Evolutionary conservation across 2,797 vertebrate species (phyloP).

Genomic region (Chrosomus eos): DNA sequence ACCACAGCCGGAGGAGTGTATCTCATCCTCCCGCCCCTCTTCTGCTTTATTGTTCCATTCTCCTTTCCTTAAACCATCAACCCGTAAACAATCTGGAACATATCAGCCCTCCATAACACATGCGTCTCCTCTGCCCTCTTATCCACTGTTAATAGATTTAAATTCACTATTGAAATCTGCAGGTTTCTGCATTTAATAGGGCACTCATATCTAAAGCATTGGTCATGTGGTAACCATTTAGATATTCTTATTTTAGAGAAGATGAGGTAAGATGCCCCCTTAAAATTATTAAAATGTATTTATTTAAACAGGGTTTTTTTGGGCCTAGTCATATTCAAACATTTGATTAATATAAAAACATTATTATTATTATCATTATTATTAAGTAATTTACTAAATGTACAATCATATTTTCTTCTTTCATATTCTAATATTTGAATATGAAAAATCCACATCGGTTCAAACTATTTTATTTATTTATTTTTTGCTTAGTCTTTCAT

Average conservation of each 20-base stretch:
- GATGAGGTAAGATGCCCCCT: background rate
- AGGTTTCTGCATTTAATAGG: background rate
- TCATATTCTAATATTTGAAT: background rate
- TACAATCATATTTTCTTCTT: background rate
- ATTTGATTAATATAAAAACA: background rate
- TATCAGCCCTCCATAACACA: conserved; percentile 55
- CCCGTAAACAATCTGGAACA: conserved; percentile 65
- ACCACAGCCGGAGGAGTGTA: conserved; percentile 56
- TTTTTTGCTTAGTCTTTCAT: background rate
- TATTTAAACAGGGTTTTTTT: background rate
- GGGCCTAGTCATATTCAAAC: background rate
- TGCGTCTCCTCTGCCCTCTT: conserved; percentile 1
- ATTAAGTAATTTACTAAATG: background rate
- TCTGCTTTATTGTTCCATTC: conserved; percentile 63
- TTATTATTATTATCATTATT: background rate
- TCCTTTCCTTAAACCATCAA: conserved; percentile 58
- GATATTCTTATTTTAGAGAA: background rate
- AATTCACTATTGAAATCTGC: background rate
- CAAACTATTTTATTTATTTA: background rate
- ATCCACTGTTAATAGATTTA: background rate
- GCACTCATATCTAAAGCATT: background rate
- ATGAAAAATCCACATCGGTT: background rate
- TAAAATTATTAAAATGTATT: background rate
- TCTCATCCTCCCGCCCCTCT: conserved; percentile 49
- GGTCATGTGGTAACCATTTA: background rate